Evolutionary conservation across 1,140 invertebrate genomes (phyloP).

Genomic region (Aplysia californica): DNA sequence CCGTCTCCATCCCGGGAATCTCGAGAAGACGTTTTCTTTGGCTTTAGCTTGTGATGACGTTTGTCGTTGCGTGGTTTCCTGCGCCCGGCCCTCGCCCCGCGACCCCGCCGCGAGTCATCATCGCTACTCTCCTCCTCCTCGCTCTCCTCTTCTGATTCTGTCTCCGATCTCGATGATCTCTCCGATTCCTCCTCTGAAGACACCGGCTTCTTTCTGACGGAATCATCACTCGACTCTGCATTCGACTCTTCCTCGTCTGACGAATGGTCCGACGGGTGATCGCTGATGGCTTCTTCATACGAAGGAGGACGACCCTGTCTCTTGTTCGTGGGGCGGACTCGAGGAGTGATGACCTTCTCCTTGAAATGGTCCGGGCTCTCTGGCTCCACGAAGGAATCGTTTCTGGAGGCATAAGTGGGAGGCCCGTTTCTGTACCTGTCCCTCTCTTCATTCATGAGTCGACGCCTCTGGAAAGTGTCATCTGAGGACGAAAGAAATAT

Average conservation of each 20-base stretch:
- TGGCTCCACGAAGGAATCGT: neutral
- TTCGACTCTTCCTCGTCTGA: constrained; percentile 32
- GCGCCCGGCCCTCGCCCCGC: neutral
- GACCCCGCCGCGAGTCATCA: neutral
- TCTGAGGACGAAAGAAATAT: no score
- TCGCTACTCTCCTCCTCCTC: neutral
- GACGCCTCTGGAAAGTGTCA: constrained; percentile 5
- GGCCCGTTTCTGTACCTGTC: neutral
- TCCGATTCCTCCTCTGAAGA: constrained; percentile 6
- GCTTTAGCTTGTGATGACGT: neutral
- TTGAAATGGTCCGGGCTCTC: constrained; percentile 15
- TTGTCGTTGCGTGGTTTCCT: neutral
- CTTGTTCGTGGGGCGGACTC: neutral
- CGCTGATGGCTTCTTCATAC: constrained; percentile 22
- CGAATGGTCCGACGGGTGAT: constrained; percentile 22
- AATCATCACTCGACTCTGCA: neutral
- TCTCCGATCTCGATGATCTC: constrained; percentile 1
- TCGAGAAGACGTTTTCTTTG: neutral
- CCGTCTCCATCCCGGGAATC: neutral
- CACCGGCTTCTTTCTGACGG: neutral
- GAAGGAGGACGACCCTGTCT: constrained; percentile 8
- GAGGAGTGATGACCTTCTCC: constrained; percentile 16
- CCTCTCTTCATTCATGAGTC: constrained; percentile 7
- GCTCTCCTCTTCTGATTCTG: constrained; percentile 15
- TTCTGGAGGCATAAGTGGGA: neutral